Evolutionary conservation across 2,888 invertebrate species (phyloP).

Genomic region (Lasioglossum calceatum): DNA sequence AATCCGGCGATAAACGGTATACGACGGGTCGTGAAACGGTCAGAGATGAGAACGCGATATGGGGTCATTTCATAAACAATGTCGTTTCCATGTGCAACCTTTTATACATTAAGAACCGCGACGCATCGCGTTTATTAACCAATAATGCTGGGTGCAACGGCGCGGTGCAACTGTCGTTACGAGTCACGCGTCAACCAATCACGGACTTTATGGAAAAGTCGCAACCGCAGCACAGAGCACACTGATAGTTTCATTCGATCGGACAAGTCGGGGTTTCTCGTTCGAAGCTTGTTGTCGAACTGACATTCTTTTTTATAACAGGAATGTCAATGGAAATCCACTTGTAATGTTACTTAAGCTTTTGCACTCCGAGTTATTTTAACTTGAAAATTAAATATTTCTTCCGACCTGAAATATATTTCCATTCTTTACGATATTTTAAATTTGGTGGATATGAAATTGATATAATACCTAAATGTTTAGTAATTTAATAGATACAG

Average conservation of each 20-base stretch:
- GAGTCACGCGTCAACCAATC: not conserved
- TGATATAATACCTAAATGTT: no score
- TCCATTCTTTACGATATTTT: no score
- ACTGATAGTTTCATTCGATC: not conserved
- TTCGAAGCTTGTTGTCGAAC: not conserved
- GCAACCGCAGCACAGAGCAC: not conserved
- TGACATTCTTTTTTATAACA: not conserved
- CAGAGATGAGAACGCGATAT: conserved; percentile 18
- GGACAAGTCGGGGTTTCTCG: not conserved
- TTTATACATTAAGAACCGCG: not conserved
- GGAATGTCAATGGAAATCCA: not conserved
- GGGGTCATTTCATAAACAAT: not conserved
- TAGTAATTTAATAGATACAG: no score
- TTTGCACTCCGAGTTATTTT: no score
- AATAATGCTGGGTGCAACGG: not conserved
- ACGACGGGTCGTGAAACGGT: conserved; percentile 33
- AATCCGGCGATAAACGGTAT: conserved; percentile 28
- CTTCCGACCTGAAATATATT: no score
- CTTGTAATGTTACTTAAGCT: not conserved
- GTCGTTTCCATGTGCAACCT: conserved; percentile 7
- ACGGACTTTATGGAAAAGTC: not conserved
- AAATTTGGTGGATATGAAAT: no score
- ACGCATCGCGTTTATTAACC: conserved; percentile 1
- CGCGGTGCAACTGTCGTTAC: not conserved
- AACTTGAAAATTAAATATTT: no score